Percentiles rank a stretch among this genome's conserved stretches.
These are phyloP conservation scores for Rhabdophis nuchalis DNA, from an alignment of 2,797 vertebrate species.

Conservation along the genomic window DNA sequence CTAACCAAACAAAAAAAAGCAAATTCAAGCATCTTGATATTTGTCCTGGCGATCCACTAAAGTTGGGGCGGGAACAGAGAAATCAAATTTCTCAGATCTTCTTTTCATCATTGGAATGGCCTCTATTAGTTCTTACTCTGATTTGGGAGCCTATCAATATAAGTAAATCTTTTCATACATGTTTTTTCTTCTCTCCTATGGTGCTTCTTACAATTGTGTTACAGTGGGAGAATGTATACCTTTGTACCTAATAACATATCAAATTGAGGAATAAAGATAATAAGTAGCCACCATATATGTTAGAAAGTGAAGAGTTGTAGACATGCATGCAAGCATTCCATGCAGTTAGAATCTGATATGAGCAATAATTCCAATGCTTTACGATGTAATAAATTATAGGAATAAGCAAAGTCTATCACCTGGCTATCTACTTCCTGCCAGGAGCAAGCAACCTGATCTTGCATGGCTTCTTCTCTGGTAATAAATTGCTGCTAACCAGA, in stretches of 20 bases:
- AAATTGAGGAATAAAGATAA: not conserved
- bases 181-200: not conserved
- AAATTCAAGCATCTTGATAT: not conserved
- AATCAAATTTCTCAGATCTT: not conserved
- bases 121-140: not conserved
- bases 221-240: not conserved
- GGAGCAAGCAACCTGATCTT: too few species aligned
- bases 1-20: not conserved
- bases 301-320: too few species aligned
- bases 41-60: not conserved
- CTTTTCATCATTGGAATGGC: not conserved
- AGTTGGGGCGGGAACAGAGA: fast-evolving
- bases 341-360: too few species aligned
- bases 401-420: too few species aligned
- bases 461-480: too few species aligned
- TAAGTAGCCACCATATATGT: not conserved
- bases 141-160: not conserved
- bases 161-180: not conserved
- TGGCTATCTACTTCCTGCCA: too few species aligned
- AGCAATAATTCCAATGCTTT: too few species aligned
- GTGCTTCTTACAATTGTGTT: not conserved
- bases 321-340: too few species aligned
- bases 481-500: too few species aligned
- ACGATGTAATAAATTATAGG: not conserved
- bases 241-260: not conserved